phyloP scores from a whole-genome alignment of 2,113 vertebrate genomes.

The Astatotilapia flaviijosephi region DNA sequence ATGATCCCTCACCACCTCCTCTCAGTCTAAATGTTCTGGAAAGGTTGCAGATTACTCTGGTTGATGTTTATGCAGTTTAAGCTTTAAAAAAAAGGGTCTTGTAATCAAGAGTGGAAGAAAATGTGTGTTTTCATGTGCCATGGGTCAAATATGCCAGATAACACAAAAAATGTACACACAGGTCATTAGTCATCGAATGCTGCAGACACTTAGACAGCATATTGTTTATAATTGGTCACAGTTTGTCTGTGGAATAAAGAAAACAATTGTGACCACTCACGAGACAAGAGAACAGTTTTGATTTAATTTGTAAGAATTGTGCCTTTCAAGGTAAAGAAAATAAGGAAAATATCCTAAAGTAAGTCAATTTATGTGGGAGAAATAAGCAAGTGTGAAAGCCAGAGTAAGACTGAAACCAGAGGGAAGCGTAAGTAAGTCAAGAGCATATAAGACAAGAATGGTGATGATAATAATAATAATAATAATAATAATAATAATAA shows the following conservation, averaged over 20 bases:
- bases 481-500: no score
- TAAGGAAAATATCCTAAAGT: background rate
- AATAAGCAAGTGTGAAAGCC: background rate
- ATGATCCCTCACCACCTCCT: background rate
- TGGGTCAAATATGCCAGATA: background rate
- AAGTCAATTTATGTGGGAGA: background rate
- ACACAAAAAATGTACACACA: background rate
- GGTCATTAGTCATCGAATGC: fast-evolving
- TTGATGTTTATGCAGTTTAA: background rate
- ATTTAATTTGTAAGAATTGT: background rate
- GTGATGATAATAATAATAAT: background rate
- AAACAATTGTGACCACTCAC: background rate
- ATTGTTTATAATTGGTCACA: background rate
- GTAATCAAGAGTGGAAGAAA: background rate
- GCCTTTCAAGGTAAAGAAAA: background rate
- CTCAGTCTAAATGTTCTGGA: background rate
- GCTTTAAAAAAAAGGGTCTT: background rate
- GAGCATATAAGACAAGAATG: background rate
- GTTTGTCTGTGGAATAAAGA: background rate
- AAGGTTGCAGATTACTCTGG: background rate
- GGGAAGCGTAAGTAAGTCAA: fast-evolving
- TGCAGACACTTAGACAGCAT: background rate
- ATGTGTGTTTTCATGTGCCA: background rate
- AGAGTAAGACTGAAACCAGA: background rate
- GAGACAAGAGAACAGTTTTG: background rate